Evolutionary conservation across 2,888 invertebrate genomes (phyloP).

Genomic region (Macaria notata): DNA sequence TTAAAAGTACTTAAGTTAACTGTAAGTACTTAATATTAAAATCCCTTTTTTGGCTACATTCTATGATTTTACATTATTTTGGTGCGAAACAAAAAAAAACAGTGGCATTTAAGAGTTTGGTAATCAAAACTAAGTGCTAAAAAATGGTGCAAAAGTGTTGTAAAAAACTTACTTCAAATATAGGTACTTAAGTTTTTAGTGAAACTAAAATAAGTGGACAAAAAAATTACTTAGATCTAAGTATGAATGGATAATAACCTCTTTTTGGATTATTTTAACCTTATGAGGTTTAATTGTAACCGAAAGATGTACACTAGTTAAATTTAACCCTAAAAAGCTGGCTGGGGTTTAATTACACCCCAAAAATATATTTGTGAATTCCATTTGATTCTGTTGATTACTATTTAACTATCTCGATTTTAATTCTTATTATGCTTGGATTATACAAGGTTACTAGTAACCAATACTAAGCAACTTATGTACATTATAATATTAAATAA

Average conservation of each 20-base stretch:
- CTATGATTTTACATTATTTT: too few relatives aligned
- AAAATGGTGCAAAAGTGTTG: conserved; percentile 28
- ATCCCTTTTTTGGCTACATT: too few relatives aligned
- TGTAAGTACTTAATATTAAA: too few relatives aligned
- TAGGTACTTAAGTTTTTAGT: conserved; percentile 33
- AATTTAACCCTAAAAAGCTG: neutral
- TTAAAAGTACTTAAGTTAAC: too few relatives aligned
- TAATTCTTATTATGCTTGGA: too few relatives aligned
- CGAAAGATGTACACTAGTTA: conserved; percentile 2
- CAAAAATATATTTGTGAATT: too few relatives aligned
- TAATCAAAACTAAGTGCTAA: conserved; percentile 20
- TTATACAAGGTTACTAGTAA: too few relatives aligned
- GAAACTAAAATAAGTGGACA: conserved; percentile 32
- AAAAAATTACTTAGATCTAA: conserved; percentile 24
- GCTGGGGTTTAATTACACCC: too few relatives aligned
- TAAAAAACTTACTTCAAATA: conserved; percentile 11
- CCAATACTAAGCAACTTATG: too few relatives aligned
- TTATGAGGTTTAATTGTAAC: conserved; percentile 1
- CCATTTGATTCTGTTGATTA: too few relatives aligned
- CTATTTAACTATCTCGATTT: too few relatives aligned
- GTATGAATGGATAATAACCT: conserved; percentile 12
- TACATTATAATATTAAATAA: too few relatives aligned
- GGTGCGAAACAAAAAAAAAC: neutral
- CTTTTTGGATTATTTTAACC: conserved; percentile 15
- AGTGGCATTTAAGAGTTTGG: neutral